phyloP scores from a whole-genome alignment of 2,888 invertebrate genomes.

The Sericinus montela region DNA sequence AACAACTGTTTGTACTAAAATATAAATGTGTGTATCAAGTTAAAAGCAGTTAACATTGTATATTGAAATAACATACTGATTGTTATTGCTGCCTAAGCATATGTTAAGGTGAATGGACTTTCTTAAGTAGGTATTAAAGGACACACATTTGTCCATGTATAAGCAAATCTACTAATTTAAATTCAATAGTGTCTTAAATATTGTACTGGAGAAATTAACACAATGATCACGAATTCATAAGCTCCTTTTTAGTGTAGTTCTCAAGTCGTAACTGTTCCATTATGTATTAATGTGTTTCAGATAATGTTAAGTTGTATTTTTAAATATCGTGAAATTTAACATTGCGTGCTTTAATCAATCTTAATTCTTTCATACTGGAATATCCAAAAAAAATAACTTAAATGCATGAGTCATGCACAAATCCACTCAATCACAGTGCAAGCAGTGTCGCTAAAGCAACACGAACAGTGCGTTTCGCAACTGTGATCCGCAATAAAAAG shows the following conservation, averaged over 20 bases:
- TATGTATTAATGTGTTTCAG: not conserved
- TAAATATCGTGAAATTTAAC: slow-evolving; percentile 20
- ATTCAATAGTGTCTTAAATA: slow-evolving; percentile 20
- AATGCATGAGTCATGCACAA: slow-evolving; percentile 55
- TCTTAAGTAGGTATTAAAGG: slow-evolving; percentile 27
- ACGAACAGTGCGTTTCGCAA: slow-evolving; percentile 35
- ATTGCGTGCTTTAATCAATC: slow-evolving; percentile 24
- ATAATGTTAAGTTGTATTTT: not conserved
- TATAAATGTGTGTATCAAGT: slow-evolving; percentile 74
- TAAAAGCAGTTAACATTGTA: slow-evolving; percentile 68
- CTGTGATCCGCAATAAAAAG: slow-evolving; percentile 43
- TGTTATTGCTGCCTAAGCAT: slow-evolving; percentile 56
- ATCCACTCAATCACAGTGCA: slow-evolving; percentile 57
- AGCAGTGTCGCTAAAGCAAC: slow-evolving; percentile 55
- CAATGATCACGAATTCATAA: slow-evolving; percentile 40
- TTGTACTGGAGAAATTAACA: slow-evolving; percentile 21
- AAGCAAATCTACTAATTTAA: slow-evolving; percentile 12
- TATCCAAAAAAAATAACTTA: slow-evolving; percentile 45
- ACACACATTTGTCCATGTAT: slow-evolving; percentile 23
- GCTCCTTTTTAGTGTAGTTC: slow-evolving; percentile 41
- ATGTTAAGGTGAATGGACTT: slow-evolving; percentile 64
- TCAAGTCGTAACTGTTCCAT: slow-evolving; percentile 23
- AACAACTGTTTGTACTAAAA: slow-evolving; percentile 78
- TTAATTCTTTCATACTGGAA: slow-evolving; percentile 32
- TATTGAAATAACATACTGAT: slow-evolving; percentile 51